Percentiles rank a stretch among this genome's conserved stretches.
Evolutionary conservation across 2,113 vertebrate species (phyloP).

Genomic region (Ciconia stormi): DNA sequence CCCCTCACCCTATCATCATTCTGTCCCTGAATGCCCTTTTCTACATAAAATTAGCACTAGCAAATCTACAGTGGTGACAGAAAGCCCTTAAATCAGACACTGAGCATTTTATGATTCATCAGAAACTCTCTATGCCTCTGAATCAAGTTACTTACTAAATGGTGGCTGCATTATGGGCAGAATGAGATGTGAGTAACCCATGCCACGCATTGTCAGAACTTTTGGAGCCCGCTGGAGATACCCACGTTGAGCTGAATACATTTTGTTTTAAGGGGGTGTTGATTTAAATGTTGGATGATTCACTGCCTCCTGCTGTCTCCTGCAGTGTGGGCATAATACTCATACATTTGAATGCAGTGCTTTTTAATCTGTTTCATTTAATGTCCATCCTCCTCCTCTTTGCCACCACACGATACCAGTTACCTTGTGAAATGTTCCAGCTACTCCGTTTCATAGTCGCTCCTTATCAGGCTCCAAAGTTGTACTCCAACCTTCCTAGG

Average conservation of each 20-base stretch:
- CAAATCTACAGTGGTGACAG: constrained; percentile 20
- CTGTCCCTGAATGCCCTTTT: constrained; percentile 54
- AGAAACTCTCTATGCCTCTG: constrained; percentile 17
- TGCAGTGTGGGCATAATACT: constrained; percentile 58
- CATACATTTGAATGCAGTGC: constrained; percentile 28
- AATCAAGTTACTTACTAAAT: constrained; percentile 46
- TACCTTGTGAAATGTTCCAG: constrained; percentile 14
- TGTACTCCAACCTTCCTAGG: not conserved
- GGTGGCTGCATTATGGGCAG: constrained; percentile 25
- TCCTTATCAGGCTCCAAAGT: not conserved
- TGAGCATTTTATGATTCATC: constrained; percentile 20
- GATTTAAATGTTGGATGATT: constrained; percentile 70
- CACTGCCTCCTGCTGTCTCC: constrained; percentile 61
- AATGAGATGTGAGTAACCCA: constrained; percentile 46
- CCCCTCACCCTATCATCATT: not conserved
- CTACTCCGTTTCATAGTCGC: not conserved
- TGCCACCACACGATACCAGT: not conserved
- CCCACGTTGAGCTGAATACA: constrained; percentile 61
- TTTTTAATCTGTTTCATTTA: constrained; percentile 31
- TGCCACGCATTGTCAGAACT: constrained; percentile 17
- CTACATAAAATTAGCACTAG: not conserved
- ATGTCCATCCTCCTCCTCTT: constrained; percentile 43
- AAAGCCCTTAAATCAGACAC: not conserved
- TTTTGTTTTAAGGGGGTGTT: constrained; percentile 66
- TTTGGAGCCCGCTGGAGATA: constrained; percentile 28